phyloP scores from a whole-genome alignment of 1,140 invertebrate species.

The Bombus confusus region DNA sequence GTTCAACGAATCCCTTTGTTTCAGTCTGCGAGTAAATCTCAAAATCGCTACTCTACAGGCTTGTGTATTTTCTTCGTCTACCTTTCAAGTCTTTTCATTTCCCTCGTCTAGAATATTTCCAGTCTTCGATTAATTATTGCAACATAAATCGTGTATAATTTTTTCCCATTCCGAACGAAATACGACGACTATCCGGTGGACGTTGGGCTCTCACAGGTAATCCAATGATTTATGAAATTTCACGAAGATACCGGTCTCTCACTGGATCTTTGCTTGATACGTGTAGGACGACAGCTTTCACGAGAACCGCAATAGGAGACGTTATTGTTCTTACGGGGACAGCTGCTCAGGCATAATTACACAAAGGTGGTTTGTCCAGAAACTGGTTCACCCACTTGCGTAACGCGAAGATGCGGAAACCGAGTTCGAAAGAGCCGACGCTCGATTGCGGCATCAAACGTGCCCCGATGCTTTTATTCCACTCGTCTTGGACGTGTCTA shows the following conservation, averaged over 20 bases:
- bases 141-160: background rate
- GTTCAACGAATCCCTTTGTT: background rate
- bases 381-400: conserved; percentile 65
- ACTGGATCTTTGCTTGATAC: background rate
- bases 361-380: conserved; percentile 66
- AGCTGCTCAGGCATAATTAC: conserved; percentile 46
- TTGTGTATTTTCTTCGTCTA: background rate
- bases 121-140: background rate
- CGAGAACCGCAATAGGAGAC: conserved; percentile 32
- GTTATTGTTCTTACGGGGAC: conserved; percentile 57
- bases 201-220: fast-evolving
- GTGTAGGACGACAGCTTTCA: conserved; percentile 58
- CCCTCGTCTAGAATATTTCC: background rate
- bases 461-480: conserved; percentile 45
- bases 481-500: conserved; percentile 32
- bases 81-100: background rate
- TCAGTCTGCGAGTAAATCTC: background rate
- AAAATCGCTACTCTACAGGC: background rate
- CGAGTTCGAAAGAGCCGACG: conserved; percentile 13
- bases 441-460: conserved; percentile 46
- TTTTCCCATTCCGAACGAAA: background rate
- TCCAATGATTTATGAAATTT: background rate
- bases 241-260: background rate
- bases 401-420: conserved; percentile 65
- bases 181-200: too few species aligned